Conservation (phyloP, 2,113 vertebrate genomes). For the Pelodiscus sinensis region DNA sequence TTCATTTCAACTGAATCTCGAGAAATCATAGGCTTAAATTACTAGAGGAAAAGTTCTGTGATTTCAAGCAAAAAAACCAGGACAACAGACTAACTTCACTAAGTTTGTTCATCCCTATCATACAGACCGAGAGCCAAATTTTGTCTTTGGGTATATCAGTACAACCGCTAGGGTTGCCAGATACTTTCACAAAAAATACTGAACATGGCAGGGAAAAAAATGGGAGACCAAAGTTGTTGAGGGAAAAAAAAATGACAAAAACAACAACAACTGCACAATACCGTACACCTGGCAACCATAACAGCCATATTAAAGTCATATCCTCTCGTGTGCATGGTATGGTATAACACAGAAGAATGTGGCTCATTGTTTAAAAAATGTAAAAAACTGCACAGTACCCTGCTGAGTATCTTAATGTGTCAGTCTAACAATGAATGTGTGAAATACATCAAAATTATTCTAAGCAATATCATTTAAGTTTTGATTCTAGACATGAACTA, state of each 20-base stretch:
- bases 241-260: too few relatives aligned
- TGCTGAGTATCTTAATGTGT: not conserved
- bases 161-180: not conserved
- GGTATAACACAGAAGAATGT: not conserved
- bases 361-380: not conserved
- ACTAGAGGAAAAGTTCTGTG: not conserved
- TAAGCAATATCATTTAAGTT: not conserved
- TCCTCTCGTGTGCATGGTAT: not conserved
- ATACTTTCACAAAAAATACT: too few relatives aligned
- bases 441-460: not conserved
- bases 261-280: too few relatives aligned
- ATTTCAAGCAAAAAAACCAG: not conserved
- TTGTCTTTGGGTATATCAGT: accelerated
- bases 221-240: too few relatives aligned
- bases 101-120: not conserved
- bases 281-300: too few relatives aligned
- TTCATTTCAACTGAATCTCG: not conserved
- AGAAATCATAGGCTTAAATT: not conserved
- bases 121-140: not conserved
- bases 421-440: not conserved
- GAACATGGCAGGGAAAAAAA: too few relatives aligned
- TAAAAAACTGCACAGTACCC: not conserved
- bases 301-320: not conserved
- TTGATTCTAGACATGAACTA: not conserved
- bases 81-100: not conserved